Evolutionary conservation across 2,888 invertebrate species (phyloP).

Genomic region (Ormyrus pomaceus): DNA sequence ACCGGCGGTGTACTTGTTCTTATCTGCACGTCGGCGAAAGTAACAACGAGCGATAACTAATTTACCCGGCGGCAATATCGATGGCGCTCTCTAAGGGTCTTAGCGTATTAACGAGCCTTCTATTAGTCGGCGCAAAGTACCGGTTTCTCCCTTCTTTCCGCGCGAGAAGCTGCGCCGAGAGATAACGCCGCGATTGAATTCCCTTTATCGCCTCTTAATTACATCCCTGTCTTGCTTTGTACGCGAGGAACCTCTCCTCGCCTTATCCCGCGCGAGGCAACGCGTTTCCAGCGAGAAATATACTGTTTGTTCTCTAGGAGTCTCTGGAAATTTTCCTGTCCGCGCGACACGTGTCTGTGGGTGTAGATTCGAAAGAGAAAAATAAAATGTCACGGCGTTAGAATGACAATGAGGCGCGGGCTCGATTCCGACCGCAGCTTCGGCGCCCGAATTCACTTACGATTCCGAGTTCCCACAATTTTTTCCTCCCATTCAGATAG

Average conservation of each 20-base stretch:
- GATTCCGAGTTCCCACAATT: background rate
- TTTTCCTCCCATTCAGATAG: background rate
- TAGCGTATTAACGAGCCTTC: conserved; percentile 5
- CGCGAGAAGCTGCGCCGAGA: background rate
- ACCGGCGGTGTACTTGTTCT: background rate
- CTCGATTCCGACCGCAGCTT: no score
- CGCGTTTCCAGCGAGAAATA: no score
- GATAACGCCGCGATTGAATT: conserved; percentile 14
- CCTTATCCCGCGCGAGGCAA: no score
- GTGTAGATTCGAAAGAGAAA: no score
- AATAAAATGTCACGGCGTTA: no score
- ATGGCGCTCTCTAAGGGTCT: background rate
- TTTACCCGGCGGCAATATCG: background rate
- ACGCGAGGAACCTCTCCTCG: background rate
- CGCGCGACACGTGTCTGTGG: no score
- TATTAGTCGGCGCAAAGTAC: conserved; percentile 4
- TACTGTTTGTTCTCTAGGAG: no score
- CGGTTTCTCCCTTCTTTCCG: conserved; percentile 5
- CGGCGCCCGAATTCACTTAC: no score
- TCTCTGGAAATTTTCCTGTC: no score
- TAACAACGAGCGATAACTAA: conserved; percentile 45
- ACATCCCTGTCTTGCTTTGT: conserved; percentile 8
- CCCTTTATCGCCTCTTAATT: conserved; percentile 34
- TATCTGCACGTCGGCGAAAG: conserved; percentile 24
- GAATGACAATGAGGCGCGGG: no score